Conservation (phyloP, 2,797 vertebrate species). For the Pyrrhura leucotis region DNA sequence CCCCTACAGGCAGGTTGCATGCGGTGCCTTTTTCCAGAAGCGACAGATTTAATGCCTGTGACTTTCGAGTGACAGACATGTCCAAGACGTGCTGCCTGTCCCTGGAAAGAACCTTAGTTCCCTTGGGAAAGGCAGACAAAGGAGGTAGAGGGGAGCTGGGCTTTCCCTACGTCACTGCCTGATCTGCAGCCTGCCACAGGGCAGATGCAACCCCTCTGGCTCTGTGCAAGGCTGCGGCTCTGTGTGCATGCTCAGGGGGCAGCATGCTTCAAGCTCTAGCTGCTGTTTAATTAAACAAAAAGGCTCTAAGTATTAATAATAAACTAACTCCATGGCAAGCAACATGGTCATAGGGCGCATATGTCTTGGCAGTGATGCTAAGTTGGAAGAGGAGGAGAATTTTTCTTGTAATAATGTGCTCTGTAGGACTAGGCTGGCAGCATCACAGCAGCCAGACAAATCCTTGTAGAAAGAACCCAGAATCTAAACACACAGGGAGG, state of each 20-base stretch:
- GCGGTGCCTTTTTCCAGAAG: background rate
- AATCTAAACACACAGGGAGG: background rate
- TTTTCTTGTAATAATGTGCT: background rate
- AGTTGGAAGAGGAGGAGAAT: background rate
- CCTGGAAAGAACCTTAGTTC: background rate
- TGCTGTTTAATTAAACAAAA: constrained; percentile 45
- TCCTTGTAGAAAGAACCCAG: background rate
- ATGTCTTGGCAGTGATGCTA: background rate
- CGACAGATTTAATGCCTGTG: background rate
- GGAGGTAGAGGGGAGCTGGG: background rate
- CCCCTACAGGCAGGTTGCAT: background rate
- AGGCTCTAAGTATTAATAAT: constrained; percentile 37
- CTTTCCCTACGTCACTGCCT: background rate
- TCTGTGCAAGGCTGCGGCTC: background rate
- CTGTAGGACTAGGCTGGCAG: background rate
- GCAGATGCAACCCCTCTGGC: background rate
- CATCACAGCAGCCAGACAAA: background rate
- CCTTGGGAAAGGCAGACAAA: background rate
- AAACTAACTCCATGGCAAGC: background rate
- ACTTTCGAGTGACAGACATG: background rate
- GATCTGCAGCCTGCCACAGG: background rate
- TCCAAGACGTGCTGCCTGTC: background rate
- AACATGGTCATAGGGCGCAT: background rate
- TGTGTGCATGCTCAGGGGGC: background rate
- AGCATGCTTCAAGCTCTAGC: background rate